Evolutionary conservation across 64 coral and sea anemone species (phyloP), one percentile per base, ranked within the genome.

Genomic region (Actinia equina): DNA sequence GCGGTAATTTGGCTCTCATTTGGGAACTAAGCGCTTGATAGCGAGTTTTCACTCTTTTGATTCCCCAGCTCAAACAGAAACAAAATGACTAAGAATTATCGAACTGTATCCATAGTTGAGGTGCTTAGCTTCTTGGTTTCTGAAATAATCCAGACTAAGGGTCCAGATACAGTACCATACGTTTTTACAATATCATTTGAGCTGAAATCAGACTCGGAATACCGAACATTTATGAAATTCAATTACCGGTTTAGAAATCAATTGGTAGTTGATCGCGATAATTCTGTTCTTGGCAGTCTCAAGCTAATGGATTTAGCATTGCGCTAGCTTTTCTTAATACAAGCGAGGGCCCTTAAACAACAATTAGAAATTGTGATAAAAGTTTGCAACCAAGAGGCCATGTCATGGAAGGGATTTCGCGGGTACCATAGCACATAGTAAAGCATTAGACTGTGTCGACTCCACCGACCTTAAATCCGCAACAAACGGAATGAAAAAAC

Each of bases 201-300:
- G 44, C 45, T 81, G 43, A 49, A 49, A 52, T 81, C 49, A 81
- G 78, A 71, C 42, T 56, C 26, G 76, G 87, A 65, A 91, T 91
- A 52, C 90, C 90, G 22, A 71, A 82, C 90, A 91, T 91, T 90
- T 57, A 79, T 87, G 44, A 91, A 52, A 91, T 91, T 91, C 90
- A 86, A 91, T 91, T 91, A 91, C 86, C 64, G 25, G 70, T 86
- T 37, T 86, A 91, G 26, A 59, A 91, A 57, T 45, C 65, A 44
- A 86, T 86, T 62, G 41, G 59, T 49, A 2, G 59, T 44, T 51
- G 54, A 86, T 58, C 26, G 77, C 49, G 76, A 59, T 87, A 64
- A 52, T 71, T 87, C 80, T 43, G 11, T 27, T 86, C 6, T 55
- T 57, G 82, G 65, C 89, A 90, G 83, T 65, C 67, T 18, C 42